Evolutionary conservation across 2,797 vertebrate species (phyloP).

Genomic region (Sebastes hubbsi): DNA sequence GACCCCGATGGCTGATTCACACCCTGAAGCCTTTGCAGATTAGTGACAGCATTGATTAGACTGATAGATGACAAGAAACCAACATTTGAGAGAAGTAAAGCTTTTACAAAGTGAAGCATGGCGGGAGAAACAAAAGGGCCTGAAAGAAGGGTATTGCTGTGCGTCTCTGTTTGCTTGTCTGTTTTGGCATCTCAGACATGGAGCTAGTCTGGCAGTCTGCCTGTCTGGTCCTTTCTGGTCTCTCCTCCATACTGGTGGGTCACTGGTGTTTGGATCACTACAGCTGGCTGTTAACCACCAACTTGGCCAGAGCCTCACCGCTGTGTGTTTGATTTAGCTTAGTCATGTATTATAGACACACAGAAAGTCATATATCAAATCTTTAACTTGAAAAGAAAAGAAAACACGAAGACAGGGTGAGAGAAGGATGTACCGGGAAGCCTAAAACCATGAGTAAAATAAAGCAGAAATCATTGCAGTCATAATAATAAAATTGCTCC

Average conservation of each 20-base stretch:
- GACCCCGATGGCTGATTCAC: not conserved
- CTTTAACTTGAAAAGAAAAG: slow-evolving; percentile 29
- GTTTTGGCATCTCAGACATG: slow-evolving; percentile 57
- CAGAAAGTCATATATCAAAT: slow-evolving; percentile 63
- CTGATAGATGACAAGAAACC: slow-evolving; percentile 11
- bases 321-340: slow-evolving; percentile 63
- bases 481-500: not conserved
- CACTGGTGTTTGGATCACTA: slow-evolving; percentile 73
- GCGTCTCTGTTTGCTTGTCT: slow-evolving; percentile 38
- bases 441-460: not conserved
- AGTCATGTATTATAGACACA: slow-evolving; percentile 65
- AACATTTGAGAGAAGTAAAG: not conserved
- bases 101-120: not conserved
- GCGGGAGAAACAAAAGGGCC: slow-evolving; percentile 10
- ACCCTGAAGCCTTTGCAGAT: slow-evolving; percentile 14
- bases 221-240: slow-evolving; percentile 62
- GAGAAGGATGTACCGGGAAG: slow-evolving; percentile 1
- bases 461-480: not conserved
- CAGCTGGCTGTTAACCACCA: slow-evolving; percentile 65
- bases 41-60: slow-evolving; percentile 5
- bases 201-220: slow-evolving; percentile 69
- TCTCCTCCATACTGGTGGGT: slow-evolving; percentile 62
- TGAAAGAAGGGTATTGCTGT: slow-evolving; percentile 11
- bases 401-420: slow-evolving; percentile 17
- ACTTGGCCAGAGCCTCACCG: slow-evolving; percentile 49